These are phyloP conservation scores for Scylla paramamosain DNA, from an alignment of 1,140 invertebrate genomes.

Conservation along the genomic window DNA sequence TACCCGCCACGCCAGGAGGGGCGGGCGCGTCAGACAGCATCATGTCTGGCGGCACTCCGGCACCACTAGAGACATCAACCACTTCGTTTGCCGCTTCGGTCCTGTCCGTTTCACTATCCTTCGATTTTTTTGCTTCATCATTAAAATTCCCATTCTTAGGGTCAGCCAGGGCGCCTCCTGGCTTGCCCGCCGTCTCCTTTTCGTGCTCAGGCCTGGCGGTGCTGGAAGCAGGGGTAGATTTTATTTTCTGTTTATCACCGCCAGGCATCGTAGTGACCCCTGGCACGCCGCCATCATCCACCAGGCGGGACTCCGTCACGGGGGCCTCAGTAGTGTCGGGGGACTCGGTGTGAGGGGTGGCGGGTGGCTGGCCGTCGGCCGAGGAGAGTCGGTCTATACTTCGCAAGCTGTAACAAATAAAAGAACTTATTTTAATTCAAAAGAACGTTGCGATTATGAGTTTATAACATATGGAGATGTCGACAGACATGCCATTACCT, in stretches of 20 bases:
- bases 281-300: background rate
- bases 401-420: constrained; percentile 55
- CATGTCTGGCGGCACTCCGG: background rate
- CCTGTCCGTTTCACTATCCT: background rate
- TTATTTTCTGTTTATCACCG: background rate
- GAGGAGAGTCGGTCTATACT: constrained; percentile 23
- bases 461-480: background rate
- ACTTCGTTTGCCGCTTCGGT: background rate
- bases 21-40: constrained; percentile 51
- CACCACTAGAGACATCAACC: background rate
- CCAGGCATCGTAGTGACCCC: background rate
- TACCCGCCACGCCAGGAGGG: background rate
- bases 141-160: background rate
- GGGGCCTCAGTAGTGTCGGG: background rate
- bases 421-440: background rate
- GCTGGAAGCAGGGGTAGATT: background rate
- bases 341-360: background rate
- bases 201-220: background rate
- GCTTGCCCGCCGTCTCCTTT: background rate
- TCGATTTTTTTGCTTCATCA: background rate
- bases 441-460: background rate
- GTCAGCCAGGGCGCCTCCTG: background rate
- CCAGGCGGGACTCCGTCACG: background rate
- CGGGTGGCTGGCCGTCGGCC: background rate
- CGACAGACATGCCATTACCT: no score